These are phyloP conservation scores for Thecophora atra DNA, from an alignment of 2,888 invertebrate species.

Conservation along the genomic window DNA sequence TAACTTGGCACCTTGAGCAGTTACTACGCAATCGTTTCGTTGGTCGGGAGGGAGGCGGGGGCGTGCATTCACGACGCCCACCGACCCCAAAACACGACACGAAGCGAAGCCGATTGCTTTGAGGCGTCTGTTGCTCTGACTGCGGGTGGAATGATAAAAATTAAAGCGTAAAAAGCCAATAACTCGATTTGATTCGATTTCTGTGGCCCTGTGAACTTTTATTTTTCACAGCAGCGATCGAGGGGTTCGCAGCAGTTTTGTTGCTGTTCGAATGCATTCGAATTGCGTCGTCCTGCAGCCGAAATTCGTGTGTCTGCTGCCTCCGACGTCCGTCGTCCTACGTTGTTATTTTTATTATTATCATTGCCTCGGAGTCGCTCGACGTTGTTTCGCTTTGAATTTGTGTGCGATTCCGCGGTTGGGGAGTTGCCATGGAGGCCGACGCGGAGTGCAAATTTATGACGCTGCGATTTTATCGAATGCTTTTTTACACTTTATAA, in stretches of 20 bases:
- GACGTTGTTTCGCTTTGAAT: conserved; percentile 48
- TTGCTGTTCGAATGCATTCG: conserved; percentile 32
- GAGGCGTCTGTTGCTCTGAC: not conserved
- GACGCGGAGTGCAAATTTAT: conserved; percentile 66
- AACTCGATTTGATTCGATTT: conserved; percentile 25
- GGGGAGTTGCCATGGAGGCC: conserved; percentile 63
- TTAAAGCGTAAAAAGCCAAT: conserved; percentile 26
- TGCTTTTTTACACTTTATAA: conserved; percentile 60
- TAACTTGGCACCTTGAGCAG: conserved; percentile 61
- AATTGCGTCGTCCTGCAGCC: conserved; percentile 34
- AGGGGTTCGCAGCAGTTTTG: not conserved
- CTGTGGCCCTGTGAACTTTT: not conserved
- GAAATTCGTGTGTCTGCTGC: not conserved
- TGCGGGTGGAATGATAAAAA: conserved; percentile 25
- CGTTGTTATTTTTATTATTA: conserved; percentile 20
- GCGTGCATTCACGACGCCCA: conserved; percentile 48
- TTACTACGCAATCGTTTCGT: conserved; percentile 41
- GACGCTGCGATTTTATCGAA: conserved; percentile 65
- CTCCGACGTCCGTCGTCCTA: not conserved
- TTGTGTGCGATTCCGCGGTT: conserved; percentile 46
- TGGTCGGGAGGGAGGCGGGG: conserved; percentile 37
- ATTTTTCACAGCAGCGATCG: not conserved
- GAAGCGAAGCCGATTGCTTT: conserved; percentile 6
- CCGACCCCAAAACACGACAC: conserved; percentile 35
- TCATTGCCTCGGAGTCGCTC: conserved; percentile 22